phyloP scores from a whole-genome alignment of 2,113 vertebrate species.

The Calidris pugnax region DNA sequence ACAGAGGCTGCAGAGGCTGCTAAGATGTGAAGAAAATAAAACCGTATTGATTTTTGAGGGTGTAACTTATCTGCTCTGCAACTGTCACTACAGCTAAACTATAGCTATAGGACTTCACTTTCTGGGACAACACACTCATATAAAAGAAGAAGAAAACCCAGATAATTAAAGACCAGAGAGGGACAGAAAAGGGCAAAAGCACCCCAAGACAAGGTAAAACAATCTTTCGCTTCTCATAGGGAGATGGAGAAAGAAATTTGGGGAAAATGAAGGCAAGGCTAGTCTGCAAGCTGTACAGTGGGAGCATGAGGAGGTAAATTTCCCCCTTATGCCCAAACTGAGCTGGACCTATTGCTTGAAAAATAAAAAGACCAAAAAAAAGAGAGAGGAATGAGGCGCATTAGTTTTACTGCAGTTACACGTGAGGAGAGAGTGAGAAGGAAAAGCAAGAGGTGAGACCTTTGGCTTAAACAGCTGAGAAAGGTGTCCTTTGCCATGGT shows the following conservation, averaged over 20 bases:
- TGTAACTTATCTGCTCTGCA: not conserved
- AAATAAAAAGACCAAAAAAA: no score
- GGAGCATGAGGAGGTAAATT: not conserved
- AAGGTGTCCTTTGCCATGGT: not conserved
- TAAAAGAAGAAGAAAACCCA: not conserved
- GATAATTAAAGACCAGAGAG: not conserved
- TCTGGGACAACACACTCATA: not conserved
- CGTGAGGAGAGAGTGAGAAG: not conserved
- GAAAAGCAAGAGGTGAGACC: not conserved
- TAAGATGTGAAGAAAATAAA: constrained; percentile 3
- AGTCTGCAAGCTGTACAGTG: not conserved
- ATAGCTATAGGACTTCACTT: not conserved
- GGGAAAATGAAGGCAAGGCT: not conserved
- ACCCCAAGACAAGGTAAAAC: not conserved
- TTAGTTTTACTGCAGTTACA: not conserved
- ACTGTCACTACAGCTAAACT: not conserved
- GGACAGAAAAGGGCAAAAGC: not conserved
- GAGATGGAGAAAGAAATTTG: not conserved
- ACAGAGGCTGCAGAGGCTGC: not conserved
- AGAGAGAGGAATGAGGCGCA: not conserved
- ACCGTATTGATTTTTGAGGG: not conserved
- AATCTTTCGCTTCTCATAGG: not conserved
- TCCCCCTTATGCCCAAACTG: not conserved
- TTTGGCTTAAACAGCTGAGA: not conserved
- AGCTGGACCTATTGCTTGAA: not conserved